Percentiles rank a stretch among this genome's conserved stretches.
Conservation (phyloP, 2,113 vertebrate genomes). For the Castor canadensis region DNA sequence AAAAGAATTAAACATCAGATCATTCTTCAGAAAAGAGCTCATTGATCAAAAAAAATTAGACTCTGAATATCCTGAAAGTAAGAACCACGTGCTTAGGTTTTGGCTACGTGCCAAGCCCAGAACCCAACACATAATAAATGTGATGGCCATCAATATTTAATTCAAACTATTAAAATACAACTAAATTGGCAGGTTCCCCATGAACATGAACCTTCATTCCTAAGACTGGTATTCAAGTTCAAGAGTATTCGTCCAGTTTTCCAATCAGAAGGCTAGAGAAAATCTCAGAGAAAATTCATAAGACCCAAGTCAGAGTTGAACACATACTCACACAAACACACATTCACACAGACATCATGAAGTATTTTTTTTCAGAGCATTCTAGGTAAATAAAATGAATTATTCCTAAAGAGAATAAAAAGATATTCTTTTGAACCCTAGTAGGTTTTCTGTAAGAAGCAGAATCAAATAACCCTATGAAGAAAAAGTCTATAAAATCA, state of each 20-base stretch:
- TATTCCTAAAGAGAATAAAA: neutral
- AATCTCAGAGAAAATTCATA: conserved; percentile 38
- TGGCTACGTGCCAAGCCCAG: neutral
- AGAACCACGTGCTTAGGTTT: neutral
- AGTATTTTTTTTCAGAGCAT: neutral
- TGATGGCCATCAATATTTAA: neutral
- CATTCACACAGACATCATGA: neutral
- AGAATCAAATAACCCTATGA: neutral
- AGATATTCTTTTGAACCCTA: neutral
- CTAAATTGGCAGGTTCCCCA: neutral
- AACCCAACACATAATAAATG: neutral
- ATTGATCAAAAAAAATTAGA: neutral
- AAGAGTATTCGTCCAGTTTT: neutral
- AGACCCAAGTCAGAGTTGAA: neutral
- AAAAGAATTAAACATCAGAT: neutral
- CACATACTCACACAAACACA: neutral
- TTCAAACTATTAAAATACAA: conserved; percentile 25
- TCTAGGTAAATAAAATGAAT: neutral
- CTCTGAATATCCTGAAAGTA: neutral
- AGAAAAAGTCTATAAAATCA: neutral
- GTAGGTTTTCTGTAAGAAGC: neutral
- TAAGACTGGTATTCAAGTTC: neutral
- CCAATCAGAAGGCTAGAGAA: conserved; percentile 26
- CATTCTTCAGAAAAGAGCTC: conserved; percentile 11
- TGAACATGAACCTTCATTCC: neutral